These are phyloP conservation scores for Varecia variegata DNA, from an alignment of 2,797 vertebrate species.

Conservation along the genomic window DNA sequence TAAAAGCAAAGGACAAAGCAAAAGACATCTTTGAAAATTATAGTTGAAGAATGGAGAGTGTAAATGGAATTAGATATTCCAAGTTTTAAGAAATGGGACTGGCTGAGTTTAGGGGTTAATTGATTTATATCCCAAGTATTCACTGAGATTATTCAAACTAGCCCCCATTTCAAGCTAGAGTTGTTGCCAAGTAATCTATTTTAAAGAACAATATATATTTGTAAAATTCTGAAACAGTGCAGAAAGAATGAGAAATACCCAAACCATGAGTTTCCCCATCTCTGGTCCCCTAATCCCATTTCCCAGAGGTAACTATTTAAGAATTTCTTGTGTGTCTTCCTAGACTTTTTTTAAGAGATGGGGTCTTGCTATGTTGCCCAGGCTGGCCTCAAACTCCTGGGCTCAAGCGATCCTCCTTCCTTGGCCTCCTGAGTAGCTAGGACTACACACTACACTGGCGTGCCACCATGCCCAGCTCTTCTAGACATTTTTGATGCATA, in stretches of 20 bases:
- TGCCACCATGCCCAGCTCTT: not conserved
- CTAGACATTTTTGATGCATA: not conserved
- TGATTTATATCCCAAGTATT: not conserved
- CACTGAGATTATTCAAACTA: not conserved
- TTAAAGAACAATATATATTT: not conserved
- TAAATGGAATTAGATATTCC: not conserved
- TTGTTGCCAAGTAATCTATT: not conserved
- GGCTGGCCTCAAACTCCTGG: not conserved
- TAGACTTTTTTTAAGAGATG: not conserved
- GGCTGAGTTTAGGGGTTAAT: not conserved
- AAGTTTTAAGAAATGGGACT: not conserved
- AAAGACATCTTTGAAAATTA: conserved; percentile 12
- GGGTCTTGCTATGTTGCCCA: not conserved
- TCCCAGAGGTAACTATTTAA: not conserved
- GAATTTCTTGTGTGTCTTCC: not conserved
- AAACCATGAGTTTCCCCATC: not conserved
- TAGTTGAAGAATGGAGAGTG: not conserved
- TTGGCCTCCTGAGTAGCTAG: not conserved
- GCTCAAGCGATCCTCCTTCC: not conserved
- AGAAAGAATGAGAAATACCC: not conserved
- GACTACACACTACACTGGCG: not conserved
- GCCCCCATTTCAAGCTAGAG: not conserved
- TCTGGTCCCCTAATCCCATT: not conserved
- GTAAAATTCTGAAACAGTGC: not conserved
- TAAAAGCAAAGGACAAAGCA: not conserved